phyloP scores from a whole-genome alignment of 2,888 invertebrate species.

The Andrena praecox region DNA sequence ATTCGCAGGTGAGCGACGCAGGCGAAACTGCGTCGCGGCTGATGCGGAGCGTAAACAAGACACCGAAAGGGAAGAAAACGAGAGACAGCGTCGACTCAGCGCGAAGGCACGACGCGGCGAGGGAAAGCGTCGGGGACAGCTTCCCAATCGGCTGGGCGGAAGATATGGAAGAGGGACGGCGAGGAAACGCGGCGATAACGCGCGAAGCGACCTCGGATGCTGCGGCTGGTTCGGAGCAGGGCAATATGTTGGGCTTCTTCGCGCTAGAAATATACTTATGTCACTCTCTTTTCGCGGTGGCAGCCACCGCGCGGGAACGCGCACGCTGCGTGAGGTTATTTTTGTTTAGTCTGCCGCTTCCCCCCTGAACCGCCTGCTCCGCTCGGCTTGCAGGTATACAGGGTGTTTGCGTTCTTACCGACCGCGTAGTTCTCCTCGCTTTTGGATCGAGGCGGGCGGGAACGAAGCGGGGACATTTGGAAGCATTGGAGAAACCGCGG shows the following conservation, averaged over 20 bases:
- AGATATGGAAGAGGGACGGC: constrained; percentile 1
- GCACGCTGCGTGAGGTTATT: constrained; percentile 68
- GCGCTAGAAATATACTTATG: constrained; percentile 66
- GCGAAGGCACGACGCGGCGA: background rate
- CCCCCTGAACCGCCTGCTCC: constrained; percentile 50
- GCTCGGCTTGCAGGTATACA: constrained; percentile 38
- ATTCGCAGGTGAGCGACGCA: background rate
- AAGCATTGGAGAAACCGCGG: background rate
- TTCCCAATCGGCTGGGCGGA: constrained; percentile 4
- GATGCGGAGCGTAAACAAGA: background rate
- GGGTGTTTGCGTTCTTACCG: constrained; percentile 4
- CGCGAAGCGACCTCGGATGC: constrained; percentile 20
- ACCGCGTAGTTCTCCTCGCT: background rate
- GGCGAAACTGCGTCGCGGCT: background rate
- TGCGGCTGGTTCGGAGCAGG: constrained; percentile 20
- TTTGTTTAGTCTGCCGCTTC: constrained; percentile 76
- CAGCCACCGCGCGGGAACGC: constrained; percentile 49
- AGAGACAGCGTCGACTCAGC: background rate
- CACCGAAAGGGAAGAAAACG: constrained; percentile 4
- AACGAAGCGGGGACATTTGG: background rate
- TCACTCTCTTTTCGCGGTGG: constrained; percentile 60
- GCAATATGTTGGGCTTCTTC: constrained; percentile 52
- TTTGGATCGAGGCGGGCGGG: background rate
- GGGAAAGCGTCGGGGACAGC: background rate
- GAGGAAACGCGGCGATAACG: constrained; percentile 14